Base-by-base conservation (phyloP, 1,140 invertebrate genomes). In the Hirudo medicinalis region DNA sequence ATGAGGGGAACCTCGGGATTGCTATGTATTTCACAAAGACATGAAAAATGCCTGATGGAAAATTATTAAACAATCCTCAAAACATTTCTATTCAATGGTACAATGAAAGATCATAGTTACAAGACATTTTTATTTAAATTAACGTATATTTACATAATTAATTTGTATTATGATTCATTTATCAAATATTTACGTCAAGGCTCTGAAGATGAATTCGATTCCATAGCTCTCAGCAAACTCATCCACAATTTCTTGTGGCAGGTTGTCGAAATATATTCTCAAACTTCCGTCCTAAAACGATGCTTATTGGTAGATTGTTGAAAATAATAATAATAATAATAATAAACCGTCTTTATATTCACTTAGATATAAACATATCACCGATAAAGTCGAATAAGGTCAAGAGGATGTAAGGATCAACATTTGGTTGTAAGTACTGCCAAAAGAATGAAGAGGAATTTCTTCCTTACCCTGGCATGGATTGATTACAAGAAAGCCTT, bases 161-260 rank as follows among this genome's bases (percentile, higher is more conserved):
- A 63, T 32, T 25, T 15, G 15, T 2, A 32, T 32, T 25, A 25
- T 36, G 32, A 36, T 3, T 3, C 6, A 36, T 3, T 36, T 2
- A 36, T 36, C n/a, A 6, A 36, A 36, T 43, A 77, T 77, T 90
- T 84, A 95, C 91, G 94, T 97, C 94, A 97, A 98, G 36, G 95
- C 96, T 85, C 99, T 94, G 84, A 99, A 99, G 76, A 99, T 99
- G 71, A 90, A 92, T 82, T 99, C 97, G 75, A 99, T 98, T 36
- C 97, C 97, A 82, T 99, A 99, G 84, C 97, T 86, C 94, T 99
- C 99, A 0, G 96, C 94, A 83, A 99, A 99, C 82, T 99, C 97
- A 80, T 99, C 94, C 0, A 98, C 94, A 69, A 99, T 94, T 79
- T 99, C 96, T 79, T 99, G 92, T 0, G 91, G 91, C 32, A 90